Conservation (phyloP, 2,797 vertebrate species). For the Rhincodon typus region DNA sequence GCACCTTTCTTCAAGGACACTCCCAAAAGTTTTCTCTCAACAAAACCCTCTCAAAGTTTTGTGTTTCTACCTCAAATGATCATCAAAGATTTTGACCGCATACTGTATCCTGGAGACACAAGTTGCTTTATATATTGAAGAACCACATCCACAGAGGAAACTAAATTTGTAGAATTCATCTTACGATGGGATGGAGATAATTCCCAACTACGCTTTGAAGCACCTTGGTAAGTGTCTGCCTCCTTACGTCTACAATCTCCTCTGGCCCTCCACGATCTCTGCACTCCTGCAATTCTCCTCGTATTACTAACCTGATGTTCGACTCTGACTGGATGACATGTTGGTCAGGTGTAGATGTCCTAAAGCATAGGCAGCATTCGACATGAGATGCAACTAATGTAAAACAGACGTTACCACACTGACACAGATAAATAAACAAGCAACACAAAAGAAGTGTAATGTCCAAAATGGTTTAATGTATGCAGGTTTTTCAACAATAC, state of each 20-base stretch:
- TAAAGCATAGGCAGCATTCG: constrained; percentile 81
- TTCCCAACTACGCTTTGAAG: neutral
- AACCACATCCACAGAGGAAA: neutral
- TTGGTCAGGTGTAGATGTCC: constrained; percentile 80
- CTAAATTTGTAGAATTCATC: neutral
- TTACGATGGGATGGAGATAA: too few relatives aligned
- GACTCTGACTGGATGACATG: constrained; percentile 70
- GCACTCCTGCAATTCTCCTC: neutral
- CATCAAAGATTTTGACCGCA: neutral
- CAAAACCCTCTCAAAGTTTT: neutral
- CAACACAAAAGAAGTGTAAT: neutral
- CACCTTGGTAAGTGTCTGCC: neutral
- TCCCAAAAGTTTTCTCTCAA: neutral
- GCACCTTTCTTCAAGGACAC: neutral
- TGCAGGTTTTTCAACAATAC: neutral
- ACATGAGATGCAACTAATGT: too few relatives aligned
- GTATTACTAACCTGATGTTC: constrained; percentile 67
- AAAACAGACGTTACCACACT: too few relatives aligned
- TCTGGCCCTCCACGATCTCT: neutral
- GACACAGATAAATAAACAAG: neutral
- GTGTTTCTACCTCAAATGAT: neutral
- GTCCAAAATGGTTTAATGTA: neutral
- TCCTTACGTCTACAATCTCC: neutral
- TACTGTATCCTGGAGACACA: neutral
- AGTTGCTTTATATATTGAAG: neutral